Evolutionary conservation across 2,888 invertebrate species (phyloP).

Genomic region (Lissonota sp.): DNA sequence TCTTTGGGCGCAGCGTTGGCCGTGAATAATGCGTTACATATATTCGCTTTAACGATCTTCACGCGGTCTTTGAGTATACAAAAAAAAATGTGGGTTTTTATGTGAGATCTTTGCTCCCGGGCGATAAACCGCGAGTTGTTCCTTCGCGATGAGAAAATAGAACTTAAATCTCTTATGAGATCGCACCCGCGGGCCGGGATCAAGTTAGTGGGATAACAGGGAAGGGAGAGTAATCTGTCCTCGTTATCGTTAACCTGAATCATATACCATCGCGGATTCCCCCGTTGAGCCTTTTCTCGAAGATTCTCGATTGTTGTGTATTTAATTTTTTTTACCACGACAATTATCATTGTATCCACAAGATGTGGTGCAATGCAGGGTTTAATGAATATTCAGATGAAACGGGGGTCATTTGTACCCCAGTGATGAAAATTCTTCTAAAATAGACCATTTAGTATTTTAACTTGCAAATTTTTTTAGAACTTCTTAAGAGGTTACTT

Average conservation of each 20-base stretch:
- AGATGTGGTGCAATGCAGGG: constrained; percentile 1
- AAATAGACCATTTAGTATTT: too few relatives aligned
- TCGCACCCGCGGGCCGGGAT: constrained; percentile 3
- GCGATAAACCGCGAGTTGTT: constrained; percentile 14
- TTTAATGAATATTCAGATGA: too few relatives aligned
- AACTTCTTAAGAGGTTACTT: too few relatives aligned
- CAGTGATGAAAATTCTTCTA: too few relatives aligned
- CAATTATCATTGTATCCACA: constrained; percentile 57
- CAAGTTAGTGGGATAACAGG: constrained; percentile 6
- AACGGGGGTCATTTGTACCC: too few relatives aligned
- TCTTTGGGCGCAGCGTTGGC: constrained; percentile 25
- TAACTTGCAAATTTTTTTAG: too few relatives aligned
- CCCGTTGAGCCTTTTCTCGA: constrained; percentile 2
- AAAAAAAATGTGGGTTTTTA: background rate
- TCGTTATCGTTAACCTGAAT: constrained; percentile 68
- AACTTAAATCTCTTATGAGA: constrained; percentile 21
- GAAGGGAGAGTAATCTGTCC: constrained; percentile 61
- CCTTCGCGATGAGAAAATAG: constrained; percentile 52
- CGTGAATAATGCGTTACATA: constrained; percentile 55
- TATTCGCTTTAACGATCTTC: constrained; percentile 48
- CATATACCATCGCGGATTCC: constrained; percentile 40
- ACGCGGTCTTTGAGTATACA: background rate
- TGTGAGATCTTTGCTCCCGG: constrained; percentile 6
- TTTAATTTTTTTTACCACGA: constrained; percentile 27
- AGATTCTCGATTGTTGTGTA: too few relatives aligned